These are phyloP conservation scores for Redunca redunca DNA, from an alignment of 2,113 vertebrate genomes.

Conservation along the genomic window DNA sequence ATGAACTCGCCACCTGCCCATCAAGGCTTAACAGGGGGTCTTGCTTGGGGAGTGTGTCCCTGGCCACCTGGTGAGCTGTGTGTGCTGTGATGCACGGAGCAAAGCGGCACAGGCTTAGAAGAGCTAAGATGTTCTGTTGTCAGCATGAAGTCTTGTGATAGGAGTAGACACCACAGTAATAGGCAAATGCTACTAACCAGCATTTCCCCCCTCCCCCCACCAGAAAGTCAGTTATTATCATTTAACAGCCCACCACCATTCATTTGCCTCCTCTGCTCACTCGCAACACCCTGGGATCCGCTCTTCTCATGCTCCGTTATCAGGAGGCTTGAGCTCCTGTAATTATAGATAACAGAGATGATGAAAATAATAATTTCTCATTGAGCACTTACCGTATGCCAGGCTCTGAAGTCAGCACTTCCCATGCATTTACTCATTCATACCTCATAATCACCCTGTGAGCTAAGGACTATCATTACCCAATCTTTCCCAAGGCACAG, in stretches of 20 bases:
- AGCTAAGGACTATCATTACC: neutral
- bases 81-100: neutral
- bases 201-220: neutral
- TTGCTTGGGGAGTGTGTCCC: neutral
- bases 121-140: neutral
- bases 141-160: neutral
- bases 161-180: neutral
- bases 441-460: neutral
- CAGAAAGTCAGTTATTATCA: neutral
- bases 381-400: neutral
- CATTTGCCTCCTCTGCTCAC: neutral
- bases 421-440: too few relatives aligned
- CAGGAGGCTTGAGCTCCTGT: neutral
- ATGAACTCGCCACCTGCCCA: fast-evolving
- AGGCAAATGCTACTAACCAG: neutral
- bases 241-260: neutral
- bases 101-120: neutral
- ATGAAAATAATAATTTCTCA: neutral
- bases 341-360: neutral
- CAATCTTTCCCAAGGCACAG: neutral
- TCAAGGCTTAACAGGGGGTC: neutral
- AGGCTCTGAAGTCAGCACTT: neutral
- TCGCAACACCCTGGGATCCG: neutral
- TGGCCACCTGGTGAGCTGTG: too few relatives aligned
- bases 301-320: neutral